Evolutionary conservation across 1,140 invertebrate genomes (phyloP).

Genomic region (Drosophila repleta): DNA sequence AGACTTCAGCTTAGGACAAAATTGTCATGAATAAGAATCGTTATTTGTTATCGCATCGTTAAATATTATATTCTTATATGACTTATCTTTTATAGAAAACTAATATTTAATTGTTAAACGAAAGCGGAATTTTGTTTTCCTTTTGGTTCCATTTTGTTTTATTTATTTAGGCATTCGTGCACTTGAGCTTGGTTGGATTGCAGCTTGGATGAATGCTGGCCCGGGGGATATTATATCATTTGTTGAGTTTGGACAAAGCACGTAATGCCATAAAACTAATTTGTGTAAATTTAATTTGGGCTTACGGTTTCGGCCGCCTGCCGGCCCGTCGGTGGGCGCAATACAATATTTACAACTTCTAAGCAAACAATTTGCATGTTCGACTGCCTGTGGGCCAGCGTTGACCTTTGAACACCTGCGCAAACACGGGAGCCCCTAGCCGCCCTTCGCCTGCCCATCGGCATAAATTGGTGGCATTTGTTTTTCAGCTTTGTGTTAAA

Average conservation of each 20-base stretch:
- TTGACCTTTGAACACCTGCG: conserved; percentile 70
- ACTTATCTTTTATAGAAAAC: too few species aligned
- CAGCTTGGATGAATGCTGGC: conserved; percentile 5
- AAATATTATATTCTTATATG: too few species aligned
- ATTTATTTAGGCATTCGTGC: not conserved
- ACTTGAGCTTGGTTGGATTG: conserved; percentile 13
- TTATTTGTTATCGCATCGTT: too few species aligned
- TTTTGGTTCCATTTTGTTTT: too few species aligned
- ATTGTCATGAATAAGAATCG: too few species aligned
- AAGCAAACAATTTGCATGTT: conserved; percentile 74
- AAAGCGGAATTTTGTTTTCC: not conserved
- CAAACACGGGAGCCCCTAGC: conserved; percentile 45
- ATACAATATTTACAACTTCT: conserved; percentile 80
- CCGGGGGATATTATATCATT: conserved; percentile 32
- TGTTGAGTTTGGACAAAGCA: conserved; percentile 15
- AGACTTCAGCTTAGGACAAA: too few species aligned
- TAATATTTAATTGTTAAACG: not conserved
- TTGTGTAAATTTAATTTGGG: conserved; percentile 76
- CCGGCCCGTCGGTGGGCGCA: conserved; percentile 45
- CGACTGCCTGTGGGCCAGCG: conserved; percentile 21
- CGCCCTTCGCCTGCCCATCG: not conserved
- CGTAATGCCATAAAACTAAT: conserved; percentile 72
- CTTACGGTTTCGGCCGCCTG: conserved; percentile 12
- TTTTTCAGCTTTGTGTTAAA: conserved; percentile 74
- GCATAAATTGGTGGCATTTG: conserved; percentile 60